phyloP scores from a whole-genome alignment of 2,888 invertebrate species.

The Geotrupes spiniger region DNA sequence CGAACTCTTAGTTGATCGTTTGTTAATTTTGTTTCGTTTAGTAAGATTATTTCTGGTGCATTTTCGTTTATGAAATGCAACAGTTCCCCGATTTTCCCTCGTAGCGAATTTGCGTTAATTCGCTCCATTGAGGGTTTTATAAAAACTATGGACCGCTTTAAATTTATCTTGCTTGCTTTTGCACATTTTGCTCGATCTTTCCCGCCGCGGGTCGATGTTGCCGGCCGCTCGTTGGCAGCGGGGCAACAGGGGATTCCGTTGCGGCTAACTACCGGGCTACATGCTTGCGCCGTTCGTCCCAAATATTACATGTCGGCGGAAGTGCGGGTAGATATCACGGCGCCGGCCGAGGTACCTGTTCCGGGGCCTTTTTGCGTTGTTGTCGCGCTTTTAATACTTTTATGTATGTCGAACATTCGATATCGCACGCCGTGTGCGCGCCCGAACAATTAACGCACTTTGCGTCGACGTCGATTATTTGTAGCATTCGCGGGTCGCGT shows the following conservation, averaged over 20 bases:
- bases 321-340: background rate
- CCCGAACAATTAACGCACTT: conserved; percentile 18
- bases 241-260: background rate
- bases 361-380: no score
- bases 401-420: conserved; percentile 7
- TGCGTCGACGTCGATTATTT: background rate
- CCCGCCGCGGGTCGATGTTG: background rate
- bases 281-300: no score
- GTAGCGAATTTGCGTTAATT: conserved; percentile 16
- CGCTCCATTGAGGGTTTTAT: background rate
- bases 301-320: no score
- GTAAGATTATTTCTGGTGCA: conserved; percentile 19
- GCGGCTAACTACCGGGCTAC: background rate
- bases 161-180: no score
- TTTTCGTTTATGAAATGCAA: conserved; percentile 17
- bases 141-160: background rate
- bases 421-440: conserved; percentile 13
- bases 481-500: conserved; percentile 11
- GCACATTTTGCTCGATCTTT: background rate
- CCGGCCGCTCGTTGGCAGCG: background rate
- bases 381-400: background rate
- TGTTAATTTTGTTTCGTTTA: conserved; percentile 21
- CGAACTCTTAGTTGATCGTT: conserved; percentile 6
- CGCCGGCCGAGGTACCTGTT: background rate
- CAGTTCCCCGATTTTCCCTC: conserved; percentile 14